Percentiles rank a stretch among this genome's conserved stretches.
These are phyloP conservation scores for Oligia latruncula DNA, from an alignment of 2,888 invertebrate genomes.

Conservation along the genomic window DNA sequence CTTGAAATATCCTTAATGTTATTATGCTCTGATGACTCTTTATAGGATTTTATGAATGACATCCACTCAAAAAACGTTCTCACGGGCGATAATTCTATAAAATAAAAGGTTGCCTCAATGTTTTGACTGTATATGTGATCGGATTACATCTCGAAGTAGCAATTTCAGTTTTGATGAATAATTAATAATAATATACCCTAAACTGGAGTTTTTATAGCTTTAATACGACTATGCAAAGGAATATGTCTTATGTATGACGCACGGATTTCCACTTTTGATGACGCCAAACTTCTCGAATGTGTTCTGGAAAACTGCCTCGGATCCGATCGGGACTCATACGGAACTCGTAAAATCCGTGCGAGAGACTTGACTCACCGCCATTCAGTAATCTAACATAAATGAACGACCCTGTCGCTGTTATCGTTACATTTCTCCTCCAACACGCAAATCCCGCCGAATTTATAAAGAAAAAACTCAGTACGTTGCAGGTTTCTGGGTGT, in stretches of 20 bases:
- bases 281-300: constrained; percentile 84
- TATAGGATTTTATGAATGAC: constrained; percentile 72
- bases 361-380: constrained; percentile 78
- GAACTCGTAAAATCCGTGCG: constrained; percentile 85
- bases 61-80: constrained; percentile 60
- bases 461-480: constrained; percentile 79
- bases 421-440: constrained; percentile 83
- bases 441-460: constrained; percentile 82
- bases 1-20: constrained; percentile 77
- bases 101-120: constrained; percentile 59
- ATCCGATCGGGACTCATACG: constrained; percentile 83
- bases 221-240: constrained; percentile 61
- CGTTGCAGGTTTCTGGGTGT: constrained; percentile 78
- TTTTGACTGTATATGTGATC: constrained; percentile 47
- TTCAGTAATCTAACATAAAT: constrained; percentile 81
- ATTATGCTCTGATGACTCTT: constrained; percentile 72
- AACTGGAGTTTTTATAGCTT: constrained; percentile 56
- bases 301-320: constrained; percentile 81
- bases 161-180: constrained; percentile 39
- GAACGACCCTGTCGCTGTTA: constrained; percentile 83
- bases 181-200: constrained; percentile 40
- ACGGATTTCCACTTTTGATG: constrained; percentile 80
- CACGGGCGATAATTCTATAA: constrained; percentile 62
- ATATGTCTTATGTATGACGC: constrained; percentile 70
- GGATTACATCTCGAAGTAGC: constrained; percentile 39